Evolutionary conservation across 2,797 vertebrate species (phyloP).

Genomic region (Meda fulgida): DNA sequence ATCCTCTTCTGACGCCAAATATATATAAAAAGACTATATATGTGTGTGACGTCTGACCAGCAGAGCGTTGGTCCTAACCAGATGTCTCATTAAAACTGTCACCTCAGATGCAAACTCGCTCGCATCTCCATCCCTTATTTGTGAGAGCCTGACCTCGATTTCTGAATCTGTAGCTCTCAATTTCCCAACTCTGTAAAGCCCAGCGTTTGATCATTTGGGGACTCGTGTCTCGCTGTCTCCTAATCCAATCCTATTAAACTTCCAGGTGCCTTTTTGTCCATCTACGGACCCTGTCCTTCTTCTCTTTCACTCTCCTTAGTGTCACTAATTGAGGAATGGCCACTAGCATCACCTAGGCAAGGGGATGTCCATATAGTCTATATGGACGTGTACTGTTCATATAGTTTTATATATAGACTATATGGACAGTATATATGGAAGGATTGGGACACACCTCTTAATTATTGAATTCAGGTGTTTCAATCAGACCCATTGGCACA

Average conservation of each 20-base stretch:
- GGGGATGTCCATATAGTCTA: background rate
- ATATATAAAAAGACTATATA: too few species aligned
- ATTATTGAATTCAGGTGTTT: too few species aligned
- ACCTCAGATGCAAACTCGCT: slow-evolving; percentile 38
- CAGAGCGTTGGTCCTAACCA: too few species aligned
- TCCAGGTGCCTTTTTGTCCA: slow-evolving; percentile 48
- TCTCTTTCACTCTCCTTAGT: slow-evolving; percentile 70
- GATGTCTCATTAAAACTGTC: too few species aligned
- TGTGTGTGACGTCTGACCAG: too few species aligned
- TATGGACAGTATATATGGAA: too few species aligned
- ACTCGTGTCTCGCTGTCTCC: slow-evolving; percentile 28
- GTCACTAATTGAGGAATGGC: slow-evolving; percentile 77
- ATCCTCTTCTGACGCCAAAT: too few species aligned
- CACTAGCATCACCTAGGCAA: slow-evolving; percentile 72
- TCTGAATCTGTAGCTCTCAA: slow-evolving; percentile 35
- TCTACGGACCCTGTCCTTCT: slow-evolving; percentile 69
- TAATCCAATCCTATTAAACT: slow-evolving; percentile 49
- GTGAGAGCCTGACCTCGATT: slow-evolving; percentile 38
- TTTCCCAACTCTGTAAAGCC: slow-evolving; percentile 36
- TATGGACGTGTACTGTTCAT: too few species aligned
- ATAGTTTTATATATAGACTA: too few species aligned
- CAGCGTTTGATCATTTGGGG: slow-evolving; percentile 44
- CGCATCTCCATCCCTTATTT: slow-evolving; percentile 10
- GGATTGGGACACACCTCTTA: too few species aligned
- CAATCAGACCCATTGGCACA: too few species aligned